Conservation (phyloP, 1,140 invertebrate species). For the Drosophila mayri region DNA sequence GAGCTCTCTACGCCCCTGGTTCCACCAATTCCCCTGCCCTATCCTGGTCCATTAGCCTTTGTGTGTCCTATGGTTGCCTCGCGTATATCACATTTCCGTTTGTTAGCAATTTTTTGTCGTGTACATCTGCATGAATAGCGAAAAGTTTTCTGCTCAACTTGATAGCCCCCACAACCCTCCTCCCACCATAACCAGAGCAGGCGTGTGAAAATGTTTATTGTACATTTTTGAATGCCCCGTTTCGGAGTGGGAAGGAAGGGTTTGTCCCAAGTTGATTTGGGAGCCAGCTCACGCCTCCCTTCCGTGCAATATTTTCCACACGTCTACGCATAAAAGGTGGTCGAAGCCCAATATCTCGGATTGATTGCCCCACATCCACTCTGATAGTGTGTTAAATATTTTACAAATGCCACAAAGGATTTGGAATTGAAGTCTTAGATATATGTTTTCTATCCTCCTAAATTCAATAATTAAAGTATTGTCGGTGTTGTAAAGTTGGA, state of each 20-base stretch:
- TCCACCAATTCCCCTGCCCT: background rate
- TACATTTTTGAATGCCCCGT: constrained; percentile 45
- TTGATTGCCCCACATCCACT: constrained; percentile 46
- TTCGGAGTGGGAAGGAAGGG: constrained; percentile 20
- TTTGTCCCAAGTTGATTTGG: constrained; percentile 61
- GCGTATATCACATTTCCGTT: constrained; percentile 83
- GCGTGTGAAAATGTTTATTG: constrained; percentile 70
- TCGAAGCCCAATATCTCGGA: constrained; percentile 37
- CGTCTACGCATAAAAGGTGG: constrained; percentile 70
- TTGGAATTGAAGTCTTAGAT: background rate
- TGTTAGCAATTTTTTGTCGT: constrained; percentile 76
- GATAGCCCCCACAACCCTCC: constrained; percentile 47
- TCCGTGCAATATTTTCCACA: constrained; percentile 75
- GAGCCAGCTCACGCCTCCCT: constrained; percentile 69
- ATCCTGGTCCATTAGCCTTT: constrained; percentile 65
- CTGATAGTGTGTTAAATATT: constrained; percentile 2
- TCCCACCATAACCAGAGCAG: constrained; percentile 4
- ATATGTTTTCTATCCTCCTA: background rate
- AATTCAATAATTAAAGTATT: background rate
- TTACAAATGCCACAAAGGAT: constrained; percentile 3
- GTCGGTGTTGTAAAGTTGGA: background rate
- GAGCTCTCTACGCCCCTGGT: background rate
- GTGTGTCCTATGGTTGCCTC: constrained; percentile 62
- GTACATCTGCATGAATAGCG: constrained; percentile 67
- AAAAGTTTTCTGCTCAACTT: constrained; percentile 82